phyloP scores from a whole-genome alignment of 2,797 vertebrate genomes.

The Erethizon dorsatum region DNA sequence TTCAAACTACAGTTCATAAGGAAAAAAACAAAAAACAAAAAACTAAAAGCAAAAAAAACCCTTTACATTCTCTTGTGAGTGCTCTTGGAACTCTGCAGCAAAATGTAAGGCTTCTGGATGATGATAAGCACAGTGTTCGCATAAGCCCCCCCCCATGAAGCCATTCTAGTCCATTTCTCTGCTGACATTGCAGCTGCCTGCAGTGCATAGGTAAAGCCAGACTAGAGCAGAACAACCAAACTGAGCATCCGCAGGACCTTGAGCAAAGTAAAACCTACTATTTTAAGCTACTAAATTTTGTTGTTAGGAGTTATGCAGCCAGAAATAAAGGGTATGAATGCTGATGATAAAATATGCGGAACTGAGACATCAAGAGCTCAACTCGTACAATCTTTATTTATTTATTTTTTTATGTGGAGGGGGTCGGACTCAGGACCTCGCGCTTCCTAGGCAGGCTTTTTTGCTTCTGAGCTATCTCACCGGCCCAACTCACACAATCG shows the following conservation, averaged over 20 bases:
- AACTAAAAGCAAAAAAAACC: neutral
- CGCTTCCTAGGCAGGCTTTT: too few relatives aligned
- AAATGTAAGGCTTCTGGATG: neutral
- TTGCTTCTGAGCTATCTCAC: too few relatives aligned
- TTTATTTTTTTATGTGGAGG: too few relatives aligned
- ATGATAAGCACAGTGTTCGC: neutral
- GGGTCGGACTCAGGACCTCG: too few relatives aligned
- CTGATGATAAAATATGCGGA: neutral
- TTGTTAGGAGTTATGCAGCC: neutral
- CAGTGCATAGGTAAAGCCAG: neutral
- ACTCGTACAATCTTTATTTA: too few relatives aligned
- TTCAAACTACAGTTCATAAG: neutral
- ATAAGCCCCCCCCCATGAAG: neutral
- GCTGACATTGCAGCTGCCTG: neutral
- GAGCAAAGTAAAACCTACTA: neutral
- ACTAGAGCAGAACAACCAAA: neutral
- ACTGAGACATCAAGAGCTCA: neutral
- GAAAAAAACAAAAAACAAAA: too few relatives aligned
- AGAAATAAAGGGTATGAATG: neutral
- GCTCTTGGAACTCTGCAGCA: neutral
- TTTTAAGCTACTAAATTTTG: neutral
- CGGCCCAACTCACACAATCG: neutral
- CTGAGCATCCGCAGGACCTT: neutral
- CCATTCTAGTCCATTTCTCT: neutral
- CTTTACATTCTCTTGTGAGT: neutral